A percentile compares a stretch with the other conserved stretches of the same genome.
Evolutionary conservation across 2,888 invertebrate species (phyloP).

Genomic region (Harpalus rubripes): DNA sequence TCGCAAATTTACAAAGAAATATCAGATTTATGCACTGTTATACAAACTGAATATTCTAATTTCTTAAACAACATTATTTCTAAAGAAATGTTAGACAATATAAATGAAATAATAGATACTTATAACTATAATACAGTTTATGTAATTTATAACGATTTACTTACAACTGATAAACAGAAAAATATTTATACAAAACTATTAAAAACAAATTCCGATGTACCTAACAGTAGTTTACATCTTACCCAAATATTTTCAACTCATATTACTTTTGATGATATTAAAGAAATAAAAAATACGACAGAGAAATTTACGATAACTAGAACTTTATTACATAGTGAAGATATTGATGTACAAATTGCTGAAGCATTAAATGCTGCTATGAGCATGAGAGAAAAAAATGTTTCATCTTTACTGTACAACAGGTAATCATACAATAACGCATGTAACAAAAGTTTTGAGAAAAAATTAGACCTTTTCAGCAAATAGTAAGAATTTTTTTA

Average conservation of each 20-base stretch:
- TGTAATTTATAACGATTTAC: slow-evolving; percentile 69
- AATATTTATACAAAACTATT: slow-evolving; percentile 57
- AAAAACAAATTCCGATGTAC: slow-evolving; percentile 31
- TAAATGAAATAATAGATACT: slow-evolving; percentile 69
- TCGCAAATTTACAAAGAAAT: slow-evolving; percentile 74
- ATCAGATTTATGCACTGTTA: slow-evolving; percentile 55
- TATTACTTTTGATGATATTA: slow-evolving; percentile 71
- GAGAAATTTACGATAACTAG: slow-evolving; percentile 72
- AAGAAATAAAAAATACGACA: slow-evolving; percentile 69
- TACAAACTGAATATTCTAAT: slow-evolving; percentile 72
- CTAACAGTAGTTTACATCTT: slow-evolving; percentile 71
- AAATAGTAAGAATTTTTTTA: no score
- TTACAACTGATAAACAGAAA: slow-evolving; percentile 18
- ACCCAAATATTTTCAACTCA: slow-evolving; percentile 73
- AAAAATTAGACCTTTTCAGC: no score
- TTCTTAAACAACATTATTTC: slow-evolving; percentile 71
- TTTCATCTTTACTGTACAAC: slow-evolving; percentile 71
- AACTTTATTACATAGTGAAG: slow-evolving; percentile 72
- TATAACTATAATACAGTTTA: slow-evolving; percentile 70
- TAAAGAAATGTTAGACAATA: slow-evolving; percentile 69
- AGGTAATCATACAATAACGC: slow-evolving; percentile 67
- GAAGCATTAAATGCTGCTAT: slow-evolving; percentile 73
- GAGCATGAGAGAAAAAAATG: slow-evolving; percentile 71
- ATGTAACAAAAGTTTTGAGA: neutral
- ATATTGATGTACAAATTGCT: slow-evolving; percentile 74